Conservation (phyloP, 2,797 vertebrate species). For the Oceanodroma leucorhoa region DNA sequence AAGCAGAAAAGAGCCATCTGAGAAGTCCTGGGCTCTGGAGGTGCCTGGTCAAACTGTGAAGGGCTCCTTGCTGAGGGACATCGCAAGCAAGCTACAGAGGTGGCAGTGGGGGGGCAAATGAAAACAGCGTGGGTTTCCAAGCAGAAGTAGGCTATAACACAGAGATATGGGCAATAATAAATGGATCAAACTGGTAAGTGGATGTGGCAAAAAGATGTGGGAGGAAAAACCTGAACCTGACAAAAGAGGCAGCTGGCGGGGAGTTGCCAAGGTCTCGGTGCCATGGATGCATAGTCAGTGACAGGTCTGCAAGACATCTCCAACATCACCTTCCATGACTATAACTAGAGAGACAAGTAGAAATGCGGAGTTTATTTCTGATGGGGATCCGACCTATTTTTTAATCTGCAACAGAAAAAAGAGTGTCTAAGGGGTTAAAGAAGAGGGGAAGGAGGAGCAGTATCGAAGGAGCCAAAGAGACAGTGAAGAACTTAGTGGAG, state of each 20-base stretch:
- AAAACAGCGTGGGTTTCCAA: neutral
- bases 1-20: neutral
- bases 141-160: neutral
- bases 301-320: neutral
- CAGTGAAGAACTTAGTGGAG: neutral
- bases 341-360: neutral
- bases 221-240: neutral
- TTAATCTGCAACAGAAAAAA: neutral
- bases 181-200: neutral
- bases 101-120: accelerated
- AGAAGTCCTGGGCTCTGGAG: neutral
- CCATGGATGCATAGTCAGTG: accelerated
- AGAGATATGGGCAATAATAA: neutral
- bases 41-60: neutral
- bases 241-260: neutral
- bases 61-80: neutral
- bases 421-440: neutral
- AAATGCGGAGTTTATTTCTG: neutral
- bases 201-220: neutral
- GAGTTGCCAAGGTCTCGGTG: neutral
- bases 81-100: neutral
- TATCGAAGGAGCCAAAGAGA: neutral
- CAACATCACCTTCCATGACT: neutral
- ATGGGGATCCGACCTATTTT: neutral
- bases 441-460: neutral